These are phyloP conservation scores for Trichomalopsis sarcophagae DNA, from an alignment of 1,140 invertebrate species.

Conservation along the genomic window DNA sequence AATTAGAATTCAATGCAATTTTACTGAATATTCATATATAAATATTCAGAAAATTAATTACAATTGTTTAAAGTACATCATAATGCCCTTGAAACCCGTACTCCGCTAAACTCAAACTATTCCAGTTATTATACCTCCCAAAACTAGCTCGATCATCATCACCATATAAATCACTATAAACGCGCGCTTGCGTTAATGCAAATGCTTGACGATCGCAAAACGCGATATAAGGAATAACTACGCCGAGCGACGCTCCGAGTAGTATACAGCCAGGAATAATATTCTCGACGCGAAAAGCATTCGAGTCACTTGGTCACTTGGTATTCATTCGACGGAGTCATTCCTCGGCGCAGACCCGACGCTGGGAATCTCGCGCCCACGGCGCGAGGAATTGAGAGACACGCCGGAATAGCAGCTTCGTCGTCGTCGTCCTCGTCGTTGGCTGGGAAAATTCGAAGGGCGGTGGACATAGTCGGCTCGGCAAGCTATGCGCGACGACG, in stretches of 20 bases:
- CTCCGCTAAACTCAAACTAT: not conserved
- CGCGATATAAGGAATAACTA: not conserved
- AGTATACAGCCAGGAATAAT: not conserved
- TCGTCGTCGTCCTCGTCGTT: not conserved
- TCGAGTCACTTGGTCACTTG: constrained; percentile 13
- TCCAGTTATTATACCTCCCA: not conserved
- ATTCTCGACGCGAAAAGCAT: constrained; percentile 4
- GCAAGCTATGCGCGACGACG: constrained; percentile 5
- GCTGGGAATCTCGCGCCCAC: constrained; percentile 14
- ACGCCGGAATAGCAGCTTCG: not conserved
- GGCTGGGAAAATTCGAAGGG: constrained; percentile 9
- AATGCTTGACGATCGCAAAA: not conserved
- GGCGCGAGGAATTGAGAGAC: not conserved
- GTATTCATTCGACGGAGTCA: constrained; percentile 18
- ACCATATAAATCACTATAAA: too few species aligned
- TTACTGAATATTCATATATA: too few species aligned
- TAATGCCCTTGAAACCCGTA: too few species aligned
- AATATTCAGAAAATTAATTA: too few species aligned
- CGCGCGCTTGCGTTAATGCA: not conserved
- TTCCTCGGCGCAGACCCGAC: constrained; percentile 1
- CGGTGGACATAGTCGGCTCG: not conserved
- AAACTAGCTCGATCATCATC: not conserved
- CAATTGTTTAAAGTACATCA: too few species aligned
- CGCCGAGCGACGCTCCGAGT: not conserved
- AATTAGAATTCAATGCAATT: too few species aligned